Evolutionary conservation across 2,888 invertebrate species (phyloP).

Genomic region (Hypolimnas misippus): DNA sequence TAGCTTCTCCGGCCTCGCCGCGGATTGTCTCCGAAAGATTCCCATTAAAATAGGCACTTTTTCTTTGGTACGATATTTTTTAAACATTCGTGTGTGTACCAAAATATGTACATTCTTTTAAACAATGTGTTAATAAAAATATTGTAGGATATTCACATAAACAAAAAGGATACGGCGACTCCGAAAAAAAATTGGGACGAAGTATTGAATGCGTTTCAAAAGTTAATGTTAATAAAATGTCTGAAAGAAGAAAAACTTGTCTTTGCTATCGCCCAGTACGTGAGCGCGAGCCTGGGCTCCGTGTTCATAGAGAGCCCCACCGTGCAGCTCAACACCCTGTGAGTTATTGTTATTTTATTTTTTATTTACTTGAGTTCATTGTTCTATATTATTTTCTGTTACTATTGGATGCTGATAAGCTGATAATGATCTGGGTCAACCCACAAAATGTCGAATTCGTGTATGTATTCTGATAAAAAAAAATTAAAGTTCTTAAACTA

Average conservation of each 20-base stretch:
- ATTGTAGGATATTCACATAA: conserved; percentile 83
- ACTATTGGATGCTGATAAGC: too few relatives aligned
- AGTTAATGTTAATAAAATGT: conserved; percentile 90
- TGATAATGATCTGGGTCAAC: too few relatives aligned
- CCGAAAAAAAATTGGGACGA: conserved; percentile 85
- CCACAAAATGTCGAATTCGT: too few relatives aligned
- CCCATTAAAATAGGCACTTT: conserved; percentile 85
- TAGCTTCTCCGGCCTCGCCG: conserved; percentile 79
- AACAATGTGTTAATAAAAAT: neutral
- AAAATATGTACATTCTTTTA: too few relatives aligned
- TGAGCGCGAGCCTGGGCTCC: conserved; percentile 89
- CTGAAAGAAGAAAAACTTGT: conserved; percentile 92
- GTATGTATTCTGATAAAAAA: too few relatives aligned
- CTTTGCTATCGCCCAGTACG: conserved; percentile 91
- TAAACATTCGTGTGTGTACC: neutral
- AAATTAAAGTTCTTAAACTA: too few relatives aligned
- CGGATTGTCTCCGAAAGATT: conserved; percentile 83
- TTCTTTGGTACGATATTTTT: conserved; percentile 72
- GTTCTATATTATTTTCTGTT: neutral
- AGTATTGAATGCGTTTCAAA: conserved; percentile 88
- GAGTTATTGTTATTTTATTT: conserved; percentile 55
- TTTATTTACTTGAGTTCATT: neutral
- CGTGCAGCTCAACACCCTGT: conserved; percentile 87
- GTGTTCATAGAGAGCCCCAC: conserved; percentile 93
- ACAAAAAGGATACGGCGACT: conserved; percentile 58